phyloP scores from a whole-genome alignment of 1,140 invertebrate genomes.

The Scylla paramamosain region DNA sequence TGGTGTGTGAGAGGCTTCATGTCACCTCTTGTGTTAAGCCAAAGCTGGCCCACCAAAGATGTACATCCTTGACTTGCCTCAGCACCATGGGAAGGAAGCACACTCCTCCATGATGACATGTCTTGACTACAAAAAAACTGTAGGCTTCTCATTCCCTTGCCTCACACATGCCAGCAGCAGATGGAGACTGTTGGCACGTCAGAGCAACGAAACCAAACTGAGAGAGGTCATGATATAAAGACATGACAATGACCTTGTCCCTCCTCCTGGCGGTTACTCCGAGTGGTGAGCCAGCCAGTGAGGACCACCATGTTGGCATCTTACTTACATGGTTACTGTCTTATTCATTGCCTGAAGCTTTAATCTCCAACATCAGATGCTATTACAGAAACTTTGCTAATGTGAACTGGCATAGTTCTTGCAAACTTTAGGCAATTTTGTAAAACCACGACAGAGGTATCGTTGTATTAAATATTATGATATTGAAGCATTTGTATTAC shows the following conservation, averaged over 20 bases:
- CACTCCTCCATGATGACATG: background rate
- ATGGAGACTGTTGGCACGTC: background rate
- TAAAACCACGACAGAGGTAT: background rate
- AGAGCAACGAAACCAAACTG: background rate
- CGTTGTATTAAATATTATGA: slow-evolving; percentile 4
- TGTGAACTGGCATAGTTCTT: background rate
- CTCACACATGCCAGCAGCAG: background rate
- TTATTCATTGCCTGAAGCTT: background rate
- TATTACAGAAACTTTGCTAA: background rate
- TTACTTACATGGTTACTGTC: background rate
- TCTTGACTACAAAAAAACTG: background rate
- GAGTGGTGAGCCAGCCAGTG: background rate
- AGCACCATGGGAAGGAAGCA: background rate
- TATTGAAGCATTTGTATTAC: background rate
- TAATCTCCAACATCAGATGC: background rate
- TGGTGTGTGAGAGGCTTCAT: background rate
- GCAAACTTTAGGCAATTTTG: slow-evolving; percentile 1
- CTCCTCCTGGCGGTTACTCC: background rate
- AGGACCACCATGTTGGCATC: background rate
- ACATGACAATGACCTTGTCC: background rate
- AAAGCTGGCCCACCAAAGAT: background rate
- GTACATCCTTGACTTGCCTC: background rate
- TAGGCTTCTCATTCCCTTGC: background rate
- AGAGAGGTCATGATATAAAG: background rate
- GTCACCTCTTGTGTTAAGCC: background rate